These are phyloP conservation scores for Delichon dasypus DNA, from an alignment of 2,797 vertebrate genomes.

Conservation along the genomic window DNA sequence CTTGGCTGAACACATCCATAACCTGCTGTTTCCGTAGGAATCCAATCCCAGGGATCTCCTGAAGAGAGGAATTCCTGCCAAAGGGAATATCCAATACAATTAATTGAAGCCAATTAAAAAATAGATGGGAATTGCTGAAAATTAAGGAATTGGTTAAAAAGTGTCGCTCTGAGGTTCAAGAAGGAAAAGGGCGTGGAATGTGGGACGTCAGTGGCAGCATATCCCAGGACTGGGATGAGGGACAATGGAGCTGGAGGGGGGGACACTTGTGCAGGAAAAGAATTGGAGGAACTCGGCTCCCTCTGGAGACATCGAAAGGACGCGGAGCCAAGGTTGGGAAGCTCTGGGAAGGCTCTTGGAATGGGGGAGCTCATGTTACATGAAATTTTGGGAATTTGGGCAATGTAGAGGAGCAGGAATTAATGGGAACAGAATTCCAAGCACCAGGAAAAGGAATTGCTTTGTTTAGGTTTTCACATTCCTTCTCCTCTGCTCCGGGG, in stretches of 20 bases:
- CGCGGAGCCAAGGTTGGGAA: accelerated
- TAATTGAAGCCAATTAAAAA: not conserved
- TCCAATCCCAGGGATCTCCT: not conserved
- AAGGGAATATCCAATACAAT: not conserved
- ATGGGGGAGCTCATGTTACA: accelerated
- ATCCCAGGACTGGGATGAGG: not conserved
- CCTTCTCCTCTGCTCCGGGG: not conserved
- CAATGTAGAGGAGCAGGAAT: not conserved
- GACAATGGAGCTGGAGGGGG: not conserved
- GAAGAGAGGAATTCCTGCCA: not conserved
- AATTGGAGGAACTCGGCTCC: constrained; percentile 55
- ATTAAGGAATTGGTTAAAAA: not conserved
- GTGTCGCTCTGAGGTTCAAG: not conserved
- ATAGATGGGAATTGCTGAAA: not conserved
- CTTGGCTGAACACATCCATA: not conserved
- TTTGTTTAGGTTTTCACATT: not conserved
- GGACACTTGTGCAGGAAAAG: constrained; percentile 20
- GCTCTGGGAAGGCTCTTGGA: not conserved
- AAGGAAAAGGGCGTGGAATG: not conserved
- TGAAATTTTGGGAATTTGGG: not conserved
- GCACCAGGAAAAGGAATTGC: not conserved
- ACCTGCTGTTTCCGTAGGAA: not conserved
- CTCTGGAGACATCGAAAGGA: not conserved
- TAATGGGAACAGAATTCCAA: not conserved
- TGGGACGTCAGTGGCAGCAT: not conserved